These are phyloP conservation scores for Calliopum simillimum DNA, from an alignment of 2,888 invertebrate species.

Conservation along the genomic window DNA sequence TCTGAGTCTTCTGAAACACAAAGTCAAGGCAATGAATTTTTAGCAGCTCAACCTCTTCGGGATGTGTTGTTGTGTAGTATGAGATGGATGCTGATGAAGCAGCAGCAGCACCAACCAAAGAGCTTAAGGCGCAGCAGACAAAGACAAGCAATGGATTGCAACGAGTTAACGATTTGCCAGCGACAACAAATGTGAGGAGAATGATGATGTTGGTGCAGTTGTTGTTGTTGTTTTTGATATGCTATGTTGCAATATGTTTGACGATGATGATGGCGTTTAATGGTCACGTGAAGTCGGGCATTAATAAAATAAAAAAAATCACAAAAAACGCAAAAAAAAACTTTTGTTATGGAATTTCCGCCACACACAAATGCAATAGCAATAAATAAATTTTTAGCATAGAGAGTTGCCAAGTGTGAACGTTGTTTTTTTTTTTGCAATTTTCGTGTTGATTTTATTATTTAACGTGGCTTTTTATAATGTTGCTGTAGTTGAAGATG, in stretches of 20 bases:
- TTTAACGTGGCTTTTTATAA: not conserved
- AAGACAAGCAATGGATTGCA: constrained; percentile 1
- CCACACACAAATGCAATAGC: constrained; percentile 10
- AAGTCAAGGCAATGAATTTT: not conserved
- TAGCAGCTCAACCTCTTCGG: constrained; percentile 13
- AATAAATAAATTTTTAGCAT: constrained; percentile 18
- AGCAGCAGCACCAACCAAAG: not conserved
- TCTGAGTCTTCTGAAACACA: too few species aligned
- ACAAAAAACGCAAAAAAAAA: too few species aligned
- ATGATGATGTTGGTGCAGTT: not conserved
- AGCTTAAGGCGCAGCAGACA: not conserved
- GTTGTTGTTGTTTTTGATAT: not conserved
- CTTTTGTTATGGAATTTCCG: constrained; percentile 25
- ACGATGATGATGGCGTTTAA: too few species aligned
- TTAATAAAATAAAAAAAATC: too few species aligned
- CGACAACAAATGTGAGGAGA: constrained; percentile 18
- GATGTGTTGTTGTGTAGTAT: too few species aligned
- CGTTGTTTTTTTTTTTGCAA: not conserved
- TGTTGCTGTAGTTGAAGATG: constrained; percentile 6
- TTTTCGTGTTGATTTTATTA: not conserved
- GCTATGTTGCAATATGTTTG: not conserved
- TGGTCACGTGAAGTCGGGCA: too few species aligned
- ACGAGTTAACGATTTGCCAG: constrained; percentile 21
- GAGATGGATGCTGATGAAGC: too few species aligned
- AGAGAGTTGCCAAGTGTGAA: constrained; percentile 1